Conservation (phyloP, 2,888 invertebrate species). For the Drosophila aldrichi region DNA sequence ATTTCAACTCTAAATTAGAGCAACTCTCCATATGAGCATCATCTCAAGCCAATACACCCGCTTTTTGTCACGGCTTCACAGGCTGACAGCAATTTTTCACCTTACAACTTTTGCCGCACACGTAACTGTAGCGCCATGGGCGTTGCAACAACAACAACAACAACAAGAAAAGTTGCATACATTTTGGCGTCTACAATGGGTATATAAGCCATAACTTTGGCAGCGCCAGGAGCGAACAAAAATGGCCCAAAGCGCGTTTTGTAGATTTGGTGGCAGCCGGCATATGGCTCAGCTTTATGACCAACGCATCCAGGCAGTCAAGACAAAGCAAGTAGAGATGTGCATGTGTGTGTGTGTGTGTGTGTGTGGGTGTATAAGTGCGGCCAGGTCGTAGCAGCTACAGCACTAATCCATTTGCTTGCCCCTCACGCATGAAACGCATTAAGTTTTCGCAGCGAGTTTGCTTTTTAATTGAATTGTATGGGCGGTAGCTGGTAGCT, state of each 20-base stretch:
- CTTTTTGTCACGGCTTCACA: no score
- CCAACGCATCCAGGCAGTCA: conserved; percentile 3
- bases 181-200: conserved; percentile 40
- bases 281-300: conserved; percentile 69
- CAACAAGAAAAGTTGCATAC: conserved; percentile 35
- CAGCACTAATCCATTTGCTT: conserved; percentile 70
- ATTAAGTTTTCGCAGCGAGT: conserved; percentile 64
- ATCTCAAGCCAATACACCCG: not conserved
- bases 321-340: not conserved
- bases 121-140: conserved; percentile 24
- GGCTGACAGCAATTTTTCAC: conserved; percentile 27
- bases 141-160: not conserved
- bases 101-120: conserved; percentile 38
- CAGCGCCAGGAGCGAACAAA: conserved; percentile 33
- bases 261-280: conserved; percentile 32
- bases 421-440: conserved; percentile 78
- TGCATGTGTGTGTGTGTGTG: not conserved
- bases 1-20: no score
- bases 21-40: not conserved
- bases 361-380: not conserved
- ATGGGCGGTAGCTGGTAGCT: conserved; percentile 35
- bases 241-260: conserved; percentile 28
- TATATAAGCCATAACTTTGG: conserved; percentile 54
- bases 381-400: conserved; percentile 6
- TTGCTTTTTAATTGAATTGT: conserved; percentile 74